Conservation (phyloP, 2,797 vertebrate species). For the Alcedo atthis region DNA sequence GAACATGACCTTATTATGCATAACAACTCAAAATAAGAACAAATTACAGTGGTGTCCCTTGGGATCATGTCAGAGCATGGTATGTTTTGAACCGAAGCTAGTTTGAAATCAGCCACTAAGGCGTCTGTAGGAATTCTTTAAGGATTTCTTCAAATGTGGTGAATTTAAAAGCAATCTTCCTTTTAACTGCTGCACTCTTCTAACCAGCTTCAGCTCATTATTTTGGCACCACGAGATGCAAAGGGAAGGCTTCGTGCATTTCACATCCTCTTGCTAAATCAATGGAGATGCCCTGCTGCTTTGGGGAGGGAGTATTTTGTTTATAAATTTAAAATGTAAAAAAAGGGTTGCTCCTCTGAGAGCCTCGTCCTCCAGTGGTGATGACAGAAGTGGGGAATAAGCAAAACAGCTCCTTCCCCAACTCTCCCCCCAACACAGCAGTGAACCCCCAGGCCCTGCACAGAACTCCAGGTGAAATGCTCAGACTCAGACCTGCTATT, state of each 20-base stretch:
- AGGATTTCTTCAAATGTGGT: neutral
- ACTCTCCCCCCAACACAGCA: fast-evolving
- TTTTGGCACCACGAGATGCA: neutral
- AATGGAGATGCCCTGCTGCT: neutral
- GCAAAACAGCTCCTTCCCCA: neutral
- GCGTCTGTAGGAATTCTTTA: slow-evolving; percentile 8
- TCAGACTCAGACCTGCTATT: fast-evolving
- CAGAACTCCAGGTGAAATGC: neutral
- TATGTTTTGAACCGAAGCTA: slow-evolving; percentile 44
- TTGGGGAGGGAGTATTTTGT: neutral
- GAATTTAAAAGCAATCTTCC: neutral
- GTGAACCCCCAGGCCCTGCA: neutral
- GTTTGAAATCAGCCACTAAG: slow-evolving; percentile 41
- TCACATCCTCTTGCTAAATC: neutral
- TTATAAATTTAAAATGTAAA: neutral
- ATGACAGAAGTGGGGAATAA: neutral
- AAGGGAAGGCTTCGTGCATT: neutral
- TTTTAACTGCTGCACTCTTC: neutral
- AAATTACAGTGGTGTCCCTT: slow-evolving; percentile 18
- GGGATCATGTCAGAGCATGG: slow-evolving; percentile 30
- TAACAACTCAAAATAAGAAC: slow-evolving; percentile 67
- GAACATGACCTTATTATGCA: slow-evolving; percentile 56
- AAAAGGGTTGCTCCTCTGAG: neutral
- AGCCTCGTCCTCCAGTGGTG: neutral
- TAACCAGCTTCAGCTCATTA: neutral